A percentile compares a stretch with the other conserved stretches of the same genome.
These are phyloP conservation scores for Ceratothoa steindachneri DNA, from an alignment of 2,888 invertebrate species.

Conservation along the genomic window DNA sequence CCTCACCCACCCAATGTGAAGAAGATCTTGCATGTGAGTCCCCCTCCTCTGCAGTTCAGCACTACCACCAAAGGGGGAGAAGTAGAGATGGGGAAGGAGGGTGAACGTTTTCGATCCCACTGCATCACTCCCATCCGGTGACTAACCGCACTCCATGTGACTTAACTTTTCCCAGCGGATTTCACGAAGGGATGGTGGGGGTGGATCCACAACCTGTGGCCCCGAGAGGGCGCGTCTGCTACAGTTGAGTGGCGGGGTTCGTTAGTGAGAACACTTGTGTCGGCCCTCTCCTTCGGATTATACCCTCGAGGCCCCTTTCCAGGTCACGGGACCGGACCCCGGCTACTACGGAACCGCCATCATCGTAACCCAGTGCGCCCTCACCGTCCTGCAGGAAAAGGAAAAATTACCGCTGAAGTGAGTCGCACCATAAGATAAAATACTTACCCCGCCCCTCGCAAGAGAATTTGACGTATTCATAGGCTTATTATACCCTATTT, in stretches of 20 bases:
- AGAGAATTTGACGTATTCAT: no score
- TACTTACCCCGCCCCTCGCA: neutral
- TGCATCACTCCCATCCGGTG: no score
- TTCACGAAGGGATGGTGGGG: no score
- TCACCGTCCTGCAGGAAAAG: constrained; percentile 69
- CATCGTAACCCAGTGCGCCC: constrained; percentile 67
- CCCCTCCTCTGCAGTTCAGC: neutral
- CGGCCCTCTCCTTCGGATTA: no score
- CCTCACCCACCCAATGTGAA: constrained; percentile 63
- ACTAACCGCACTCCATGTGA: no score
- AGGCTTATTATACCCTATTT: neutral
- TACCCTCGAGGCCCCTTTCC: no score
- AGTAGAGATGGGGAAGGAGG: neutral
- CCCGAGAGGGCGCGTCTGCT: no score
- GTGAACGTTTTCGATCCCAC: neutral
- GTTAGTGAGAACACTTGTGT: no score
- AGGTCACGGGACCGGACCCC: constrained; percentile 64
- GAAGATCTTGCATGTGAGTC: constrained; percentile 57
- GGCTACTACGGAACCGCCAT: constrained; percentile 80
- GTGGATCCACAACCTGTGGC: no score
- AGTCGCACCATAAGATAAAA: neutral
- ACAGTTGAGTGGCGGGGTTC: no score
- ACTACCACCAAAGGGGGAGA: neutral
- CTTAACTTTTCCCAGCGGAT: no score
- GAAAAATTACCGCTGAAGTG: constrained; percentile 65